Conservation (phyloP, 2,113 vertebrate species). For the Colistium nudipinnis region DNA sequence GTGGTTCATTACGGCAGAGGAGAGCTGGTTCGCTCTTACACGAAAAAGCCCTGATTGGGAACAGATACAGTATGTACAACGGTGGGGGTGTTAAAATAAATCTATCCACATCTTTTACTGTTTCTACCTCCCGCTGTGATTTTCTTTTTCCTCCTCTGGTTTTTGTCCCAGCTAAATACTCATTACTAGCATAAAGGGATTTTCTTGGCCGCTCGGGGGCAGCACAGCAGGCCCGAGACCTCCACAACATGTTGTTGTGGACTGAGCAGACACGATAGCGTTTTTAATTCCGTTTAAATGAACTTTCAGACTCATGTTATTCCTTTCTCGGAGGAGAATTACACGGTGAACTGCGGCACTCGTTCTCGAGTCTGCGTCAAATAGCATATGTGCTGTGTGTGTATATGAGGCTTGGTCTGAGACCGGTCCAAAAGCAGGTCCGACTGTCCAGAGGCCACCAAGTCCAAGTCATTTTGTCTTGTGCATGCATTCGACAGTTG, state of each 20-base stretch:
- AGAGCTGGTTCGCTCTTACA: conserved; percentile 60
- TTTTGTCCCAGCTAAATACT: conserved; percentile 1
- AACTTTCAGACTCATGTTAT: too few relatives aligned
- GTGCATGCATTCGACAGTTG: too few relatives aligned
- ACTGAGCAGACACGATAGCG: not conserved
- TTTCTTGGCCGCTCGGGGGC: not conserved
- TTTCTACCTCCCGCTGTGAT: not conserved
- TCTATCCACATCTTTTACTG: conserved; percentile 42
- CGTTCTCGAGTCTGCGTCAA: too few relatives aligned
- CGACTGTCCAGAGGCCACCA: too few relatives aligned
- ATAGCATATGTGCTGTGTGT: too few relatives aligned
- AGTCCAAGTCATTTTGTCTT: too few relatives aligned
- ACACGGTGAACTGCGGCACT: too few relatives aligned
- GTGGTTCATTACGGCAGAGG: conserved; percentile 61
- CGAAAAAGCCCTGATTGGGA: conserved; percentile 60
- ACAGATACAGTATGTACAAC: conserved; percentile 62
- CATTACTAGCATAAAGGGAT: not conserved
- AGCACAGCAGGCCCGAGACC: not conserved
- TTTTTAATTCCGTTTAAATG: too few relatives aligned
- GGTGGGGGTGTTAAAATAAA: conserved; percentile 65
- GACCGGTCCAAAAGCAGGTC: too few relatives aligned
- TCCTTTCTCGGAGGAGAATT: too few relatives aligned
- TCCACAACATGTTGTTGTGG: not conserved
- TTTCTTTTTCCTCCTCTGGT: conserved; percentile 1
- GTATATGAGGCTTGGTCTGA: too few relatives aligned